phyloP scores from a whole-genome alignment of 2,113 vertebrate species.

The Jacana jacana region DNA sequence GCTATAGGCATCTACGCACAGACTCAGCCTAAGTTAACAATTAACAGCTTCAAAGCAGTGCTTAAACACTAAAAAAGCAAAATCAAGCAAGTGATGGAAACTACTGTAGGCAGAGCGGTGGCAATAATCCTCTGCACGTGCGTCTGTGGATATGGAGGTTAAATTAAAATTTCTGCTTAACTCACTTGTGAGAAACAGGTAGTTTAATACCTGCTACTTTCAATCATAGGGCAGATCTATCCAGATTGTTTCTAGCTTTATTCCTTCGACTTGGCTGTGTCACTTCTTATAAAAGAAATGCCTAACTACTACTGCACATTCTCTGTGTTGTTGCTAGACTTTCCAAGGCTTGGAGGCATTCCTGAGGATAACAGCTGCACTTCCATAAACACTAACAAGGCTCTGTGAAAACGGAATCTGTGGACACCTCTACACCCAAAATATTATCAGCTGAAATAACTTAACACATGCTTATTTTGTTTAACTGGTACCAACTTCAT shows the following conservation, averaged over 20 bases:
- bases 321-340: background rate
- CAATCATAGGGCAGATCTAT: background rate
- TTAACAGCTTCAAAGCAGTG: conserved; percentile 49
- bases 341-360: background rate
- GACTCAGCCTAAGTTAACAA: conserved; percentile 57
- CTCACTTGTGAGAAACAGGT: background rate
- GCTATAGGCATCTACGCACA: conserved; percentile 11
- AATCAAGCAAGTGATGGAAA: background rate
- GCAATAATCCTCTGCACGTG: background rate
- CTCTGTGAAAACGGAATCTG: background rate
- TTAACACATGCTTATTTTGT: background rate
- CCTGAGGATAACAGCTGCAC: background rate
- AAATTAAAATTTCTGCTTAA: background rate
- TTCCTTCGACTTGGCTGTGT: background rate
- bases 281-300: background rate
- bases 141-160: background rate
- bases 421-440: background rate
- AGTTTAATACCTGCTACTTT: background rate
- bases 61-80: background rate
- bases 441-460: background rate
- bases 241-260: background rate
- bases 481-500: background rate
- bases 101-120: background rate
- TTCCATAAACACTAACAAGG: background rate
- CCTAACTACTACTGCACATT: background rate